Base-by-base conservation (phyloP, 2,113 vertebrate genomes). In the Oceanites oceanicus region DNA sequence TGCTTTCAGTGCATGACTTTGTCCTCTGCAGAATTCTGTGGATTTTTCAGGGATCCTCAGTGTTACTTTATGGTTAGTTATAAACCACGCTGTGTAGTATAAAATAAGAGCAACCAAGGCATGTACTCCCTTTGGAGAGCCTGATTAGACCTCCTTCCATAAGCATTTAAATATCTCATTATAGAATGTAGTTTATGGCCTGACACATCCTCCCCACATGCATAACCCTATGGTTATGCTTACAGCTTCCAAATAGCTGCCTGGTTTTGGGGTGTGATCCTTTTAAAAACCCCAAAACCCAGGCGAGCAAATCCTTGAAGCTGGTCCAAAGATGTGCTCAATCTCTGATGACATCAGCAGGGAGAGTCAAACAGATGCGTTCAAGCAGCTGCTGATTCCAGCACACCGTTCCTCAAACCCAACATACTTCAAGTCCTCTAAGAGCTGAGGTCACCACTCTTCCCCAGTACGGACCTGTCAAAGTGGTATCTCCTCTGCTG, bases 361-460 rank as follows among this genome's bases (percentile, higher is more conserved):
- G 96, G 91, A 95, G 79, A 74, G 96, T 87, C 86, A 19, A 81
- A 62, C 95, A 88, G 91, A 77, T 71, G 50, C 22, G 19, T 73
- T 53, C 19, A 15, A 49, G 86, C 96, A 97, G 97, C 97, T 96
- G 90, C 94, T 93, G 95, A 68, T 76, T 70, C 77, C 86, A 86
- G 61, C 78, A 45, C 53, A 36, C 76, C 7, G 15, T 76, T 92
- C 94, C 95, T 93, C 85, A 82, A 59, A 70, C 77, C 92, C 96
- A 40, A 58, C 36, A 4, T 19, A 18, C 91, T 90, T 63, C 95
- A 94, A 59, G 92, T 93, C 95, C 96, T 96, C 86, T 67, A 95
- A 92, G 96, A 96, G 96, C 97, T 96, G 95, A 98, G 97, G 77
- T 97, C 98, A 96, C 95, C 92, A 74, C 94, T 95, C 86, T 90